Conservation (phyloP, 2,113 vertebrate genomes). For the Thomomys bottae region DNA sequence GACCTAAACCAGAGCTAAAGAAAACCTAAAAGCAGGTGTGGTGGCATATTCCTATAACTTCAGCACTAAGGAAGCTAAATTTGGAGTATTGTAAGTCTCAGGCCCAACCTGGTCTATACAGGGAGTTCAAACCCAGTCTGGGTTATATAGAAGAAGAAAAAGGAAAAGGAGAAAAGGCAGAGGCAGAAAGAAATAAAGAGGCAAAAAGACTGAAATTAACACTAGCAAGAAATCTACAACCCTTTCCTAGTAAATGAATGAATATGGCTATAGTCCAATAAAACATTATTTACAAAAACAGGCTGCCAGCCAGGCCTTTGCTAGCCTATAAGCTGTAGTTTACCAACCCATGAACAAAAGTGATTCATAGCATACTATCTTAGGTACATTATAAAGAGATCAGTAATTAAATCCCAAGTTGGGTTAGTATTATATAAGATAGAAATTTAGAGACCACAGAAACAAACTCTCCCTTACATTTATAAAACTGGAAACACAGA, state of each 20-base stretch:
- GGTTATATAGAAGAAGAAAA: too few species aligned
- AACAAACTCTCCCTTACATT: neutral
- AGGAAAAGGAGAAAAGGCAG: too few species aligned
- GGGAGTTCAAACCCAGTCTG: too few species aligned
- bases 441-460: neutral
- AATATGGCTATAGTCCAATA: neutral
- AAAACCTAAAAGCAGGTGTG: neutral
- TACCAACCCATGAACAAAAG: conserved; percentile 4
- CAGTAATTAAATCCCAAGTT: conserved; percentile 2
- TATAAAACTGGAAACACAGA: neutral
- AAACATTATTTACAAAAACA: conserved; percentile 55
- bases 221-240: too few species aligned
- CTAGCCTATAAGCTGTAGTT: neutral
- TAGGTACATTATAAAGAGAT: neutral
- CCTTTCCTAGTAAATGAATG: conserved; percentile 7
- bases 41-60: neutral
- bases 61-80: neutral
- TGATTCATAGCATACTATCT: conserved; percentile 1
- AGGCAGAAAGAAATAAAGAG: too few species aligned
- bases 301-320: neutral
- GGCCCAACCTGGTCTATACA: too few species aligned
- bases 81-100: too few species aligned
- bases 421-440: neutral
- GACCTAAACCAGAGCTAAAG: conserved; percentile 19
- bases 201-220: too few species aligned